These are phyloP conservation scores for Trididemnum miniatum DNA, from an alignment of 23 tunicate species.

Conservation along the genomic window DNA sequence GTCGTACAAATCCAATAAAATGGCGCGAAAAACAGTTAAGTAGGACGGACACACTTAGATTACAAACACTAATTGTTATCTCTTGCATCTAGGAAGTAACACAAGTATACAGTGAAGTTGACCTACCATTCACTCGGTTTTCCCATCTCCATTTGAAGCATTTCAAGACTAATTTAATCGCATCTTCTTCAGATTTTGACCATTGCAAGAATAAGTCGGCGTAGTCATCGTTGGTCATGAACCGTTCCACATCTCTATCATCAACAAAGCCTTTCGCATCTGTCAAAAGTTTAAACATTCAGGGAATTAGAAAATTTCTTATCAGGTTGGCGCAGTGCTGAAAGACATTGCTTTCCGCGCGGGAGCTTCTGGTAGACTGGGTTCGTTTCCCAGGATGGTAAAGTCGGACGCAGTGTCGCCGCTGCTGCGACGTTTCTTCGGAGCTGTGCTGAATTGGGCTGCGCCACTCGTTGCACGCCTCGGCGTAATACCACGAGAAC, in stretches of 20 bases:
- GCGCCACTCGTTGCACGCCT: too few species aligned
- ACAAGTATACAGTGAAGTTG: too few species aligned
- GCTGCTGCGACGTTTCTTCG: too few species aligned
- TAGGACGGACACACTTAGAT: too few species aligned
- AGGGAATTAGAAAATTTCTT: background rate
- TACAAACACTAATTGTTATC: too few species aligned
- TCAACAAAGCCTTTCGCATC: slow-evolving; percentile 15
- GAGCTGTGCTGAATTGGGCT: too few species aligned
- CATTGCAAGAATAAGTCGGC: slow-evolving; percentile 57
- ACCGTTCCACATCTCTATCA: slow-evolving; percentile 19
- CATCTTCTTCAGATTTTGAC: slow-evolving; percentile 49
- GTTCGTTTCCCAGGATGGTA: too few species aligned
- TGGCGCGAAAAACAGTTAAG: too few species aligned
- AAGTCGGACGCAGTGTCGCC: too few species aligned
- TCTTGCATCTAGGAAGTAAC: too few species aligned
- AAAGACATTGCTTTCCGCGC: background rate
- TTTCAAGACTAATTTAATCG: slow-evolving; percentile 55
- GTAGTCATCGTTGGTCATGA: slow-evolving; percentile 36
- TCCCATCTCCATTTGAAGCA: slow-evolving; percentile 67
- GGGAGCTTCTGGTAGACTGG: background rate
- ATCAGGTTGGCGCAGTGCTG: background rate
- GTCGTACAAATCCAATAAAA: too few species aligned
- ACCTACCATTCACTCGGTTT: slow-evolving; percentile 54
- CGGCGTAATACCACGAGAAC: too few species aligned
- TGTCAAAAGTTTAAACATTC: background rate